Conservation (phyloP, 2,888 invertebrate genomes). For the Scaptomyza cyrtandrae region DNA sequence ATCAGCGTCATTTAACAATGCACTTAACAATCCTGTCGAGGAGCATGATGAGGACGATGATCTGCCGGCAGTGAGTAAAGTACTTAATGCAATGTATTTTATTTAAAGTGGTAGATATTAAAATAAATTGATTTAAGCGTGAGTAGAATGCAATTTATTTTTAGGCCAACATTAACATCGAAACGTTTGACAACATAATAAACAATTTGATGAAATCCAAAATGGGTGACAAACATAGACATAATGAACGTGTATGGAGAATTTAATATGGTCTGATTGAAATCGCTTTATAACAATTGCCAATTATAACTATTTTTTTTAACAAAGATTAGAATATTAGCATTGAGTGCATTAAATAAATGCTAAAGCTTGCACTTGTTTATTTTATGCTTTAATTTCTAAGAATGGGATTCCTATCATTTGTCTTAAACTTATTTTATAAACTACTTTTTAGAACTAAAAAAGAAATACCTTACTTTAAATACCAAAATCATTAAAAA, state of each 20-base stretch:
- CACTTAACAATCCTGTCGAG: constrained; percentile 39
- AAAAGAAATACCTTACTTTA: too few species aligned
- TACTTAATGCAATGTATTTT: background rate
- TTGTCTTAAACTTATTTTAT: too few species aligned
- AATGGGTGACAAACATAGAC: background rate
- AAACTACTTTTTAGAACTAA: too few species aligned
- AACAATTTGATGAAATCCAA: background rate
- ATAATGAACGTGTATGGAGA: background rate
- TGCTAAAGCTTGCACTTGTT: too few species aligned
- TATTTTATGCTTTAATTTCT: too few species aligned
- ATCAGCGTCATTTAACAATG: constrained; percentile 37
- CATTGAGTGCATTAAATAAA: background rate
- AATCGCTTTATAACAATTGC: background rate
- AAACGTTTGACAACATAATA: background rate
- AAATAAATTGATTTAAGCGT: background rate
- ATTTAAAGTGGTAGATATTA: background rate
- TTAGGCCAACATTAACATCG: background rate
- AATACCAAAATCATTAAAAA: too few species aligned
- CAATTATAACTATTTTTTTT: background rate
- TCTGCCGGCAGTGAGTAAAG: constrained; percentile 60
- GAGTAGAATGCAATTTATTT: too few species aligned
- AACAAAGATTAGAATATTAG: background rate
- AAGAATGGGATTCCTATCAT: too few species aligned
- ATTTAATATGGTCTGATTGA: background rate
- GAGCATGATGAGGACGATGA: constrained; percentile 69